These are phyloP conservation scores for Eudyptes chrysolophus DNA, from an alignment of 2,113 vertebrate species.

Conservation along the genomic window DNA sequence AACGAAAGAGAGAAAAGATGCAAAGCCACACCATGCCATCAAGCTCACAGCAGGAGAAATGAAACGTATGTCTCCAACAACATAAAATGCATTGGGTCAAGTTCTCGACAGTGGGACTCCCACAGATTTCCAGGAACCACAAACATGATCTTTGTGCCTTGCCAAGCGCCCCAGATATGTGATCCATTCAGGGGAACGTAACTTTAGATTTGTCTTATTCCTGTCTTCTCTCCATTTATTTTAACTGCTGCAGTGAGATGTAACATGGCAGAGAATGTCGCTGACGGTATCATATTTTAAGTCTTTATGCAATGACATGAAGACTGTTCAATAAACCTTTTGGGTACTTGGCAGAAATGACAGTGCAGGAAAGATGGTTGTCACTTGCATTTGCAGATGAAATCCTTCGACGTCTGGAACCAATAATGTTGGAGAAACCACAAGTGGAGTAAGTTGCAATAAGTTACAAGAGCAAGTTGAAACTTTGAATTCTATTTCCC, in stretches of 20 bases:
- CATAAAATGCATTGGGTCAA: background rate
- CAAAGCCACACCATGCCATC: background rate
- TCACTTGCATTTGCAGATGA: background rate
- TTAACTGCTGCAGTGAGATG: background rate
- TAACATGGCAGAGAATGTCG: background rate
- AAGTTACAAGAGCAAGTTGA: background rate
- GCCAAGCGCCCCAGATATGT: background rate
- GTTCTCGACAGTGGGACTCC: background rate
- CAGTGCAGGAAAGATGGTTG: background rate
- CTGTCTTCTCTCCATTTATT: background rate
- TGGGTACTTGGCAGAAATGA: background rate
- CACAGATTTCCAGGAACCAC: background rate
- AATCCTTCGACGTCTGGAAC: background rate
- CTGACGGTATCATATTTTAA: background rate
- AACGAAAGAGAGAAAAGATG: background rate
- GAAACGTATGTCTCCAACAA: background rate
- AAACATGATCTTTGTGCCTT: background rate
- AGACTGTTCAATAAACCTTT: background rate
- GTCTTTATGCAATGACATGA: background rate
- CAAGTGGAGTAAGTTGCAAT: background rate
- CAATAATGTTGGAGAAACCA: background rate
- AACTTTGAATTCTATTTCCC: background rate
- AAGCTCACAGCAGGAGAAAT: background rate
- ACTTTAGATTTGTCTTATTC: background rate
- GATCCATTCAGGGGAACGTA: accelerated